A percentile compares a stretch with the other conserved stretches of the same genome.
Evolutionary conservation across 2,888 invertebrate species (phyloP).

Genomic region (Habroteleia sp.): DNA sequence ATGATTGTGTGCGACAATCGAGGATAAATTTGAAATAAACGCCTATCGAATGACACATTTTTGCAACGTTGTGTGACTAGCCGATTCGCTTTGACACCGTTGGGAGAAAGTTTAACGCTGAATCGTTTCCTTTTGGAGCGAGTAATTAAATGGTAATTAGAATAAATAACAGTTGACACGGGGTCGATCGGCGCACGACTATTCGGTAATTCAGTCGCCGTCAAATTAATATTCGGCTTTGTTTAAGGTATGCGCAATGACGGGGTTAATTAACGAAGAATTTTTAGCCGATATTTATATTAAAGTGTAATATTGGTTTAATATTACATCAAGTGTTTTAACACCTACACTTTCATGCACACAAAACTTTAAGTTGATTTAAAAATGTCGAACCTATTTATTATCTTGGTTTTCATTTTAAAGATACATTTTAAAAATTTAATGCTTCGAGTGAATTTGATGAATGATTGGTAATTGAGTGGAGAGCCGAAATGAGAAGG

Average conservation of each 20-base stretch:
- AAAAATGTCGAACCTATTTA: no score
- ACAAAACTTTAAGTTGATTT: no score
- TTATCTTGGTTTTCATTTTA: no score
- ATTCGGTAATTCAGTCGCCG: conserved; percentile 43
- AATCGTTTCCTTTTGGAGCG: conserved; percentile 38
- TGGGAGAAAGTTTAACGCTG: conserved; percentile 17
- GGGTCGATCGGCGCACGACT: conserved; percentile 28
- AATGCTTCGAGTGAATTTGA: no score
- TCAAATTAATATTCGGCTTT: conserved; percentile 48
- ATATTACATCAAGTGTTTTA: no score
- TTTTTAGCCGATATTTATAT: conserved; percentile 29
- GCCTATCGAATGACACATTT: conserved; percentile 3
- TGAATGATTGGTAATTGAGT: no score
- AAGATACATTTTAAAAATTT: no score
- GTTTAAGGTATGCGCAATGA: conserved; percentile 23
- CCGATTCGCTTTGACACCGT: conserved; percentile 11
- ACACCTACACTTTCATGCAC: no score
- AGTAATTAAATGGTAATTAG: conserved; percentile 48
- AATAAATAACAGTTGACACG: conserved; percentile 44
- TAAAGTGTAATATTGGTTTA: conserved; percentile 26
- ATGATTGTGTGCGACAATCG: conserved; percentile 12
- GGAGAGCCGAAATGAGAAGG: no score
- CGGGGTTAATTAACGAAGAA: conserved; percentile 38
- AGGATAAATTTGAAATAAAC: conserved; percentile 14
- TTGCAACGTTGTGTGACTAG: conserved; percentile 22